phyloP scores from a whole-genome alignment of 2,113 vertebrate genomes.

The Hippolais icterina region DNA sequence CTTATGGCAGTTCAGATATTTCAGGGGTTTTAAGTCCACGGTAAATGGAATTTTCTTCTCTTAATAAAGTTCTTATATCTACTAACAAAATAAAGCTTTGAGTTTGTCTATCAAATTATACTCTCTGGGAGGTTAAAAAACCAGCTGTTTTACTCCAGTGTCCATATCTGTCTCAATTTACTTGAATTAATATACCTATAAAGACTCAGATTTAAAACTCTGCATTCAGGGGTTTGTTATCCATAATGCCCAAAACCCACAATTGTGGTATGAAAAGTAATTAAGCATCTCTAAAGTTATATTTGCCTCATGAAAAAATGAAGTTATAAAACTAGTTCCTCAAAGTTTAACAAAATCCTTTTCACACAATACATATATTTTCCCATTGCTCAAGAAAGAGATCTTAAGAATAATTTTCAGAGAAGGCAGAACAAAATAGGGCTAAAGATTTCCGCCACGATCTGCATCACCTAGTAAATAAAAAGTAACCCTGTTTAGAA shows the following conservation, averaged over 20 bases:
- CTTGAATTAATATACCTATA: not conserved
- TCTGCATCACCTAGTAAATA: not conserved
- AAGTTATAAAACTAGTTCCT: not conserved
- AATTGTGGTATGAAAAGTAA: not conserved
- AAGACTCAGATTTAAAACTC: not conserved
- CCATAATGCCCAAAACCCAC: not conserved
- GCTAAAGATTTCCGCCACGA: not conserved
- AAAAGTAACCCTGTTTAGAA: not conserved
- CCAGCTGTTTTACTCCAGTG: not conserved
- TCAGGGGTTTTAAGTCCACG: not conserved
- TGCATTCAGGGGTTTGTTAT: not conserved
- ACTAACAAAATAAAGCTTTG: not conserved
- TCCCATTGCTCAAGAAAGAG: not conserved
- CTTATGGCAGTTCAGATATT: not conserved
- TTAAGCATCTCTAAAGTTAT: not conserved
- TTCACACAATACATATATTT: not conserved
- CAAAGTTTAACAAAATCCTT: not conserved
- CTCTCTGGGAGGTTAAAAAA: not conserved
- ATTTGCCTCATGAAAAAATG: not conserved
- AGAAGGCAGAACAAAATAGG: not conserved
- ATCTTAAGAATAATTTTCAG: not conserved
- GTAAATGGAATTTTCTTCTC: not conserved
- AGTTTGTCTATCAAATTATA: not conserved
- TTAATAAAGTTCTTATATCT: not conserved
- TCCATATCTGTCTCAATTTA: not conserved